A percentile compares a stretch with the other conserved stretches of the same genome.
These are phyloP conservation scores for Notiomystis cincta DNA, from an alignment of 2,113 vertebrate species.

Conservation along the genomic window DNA sequence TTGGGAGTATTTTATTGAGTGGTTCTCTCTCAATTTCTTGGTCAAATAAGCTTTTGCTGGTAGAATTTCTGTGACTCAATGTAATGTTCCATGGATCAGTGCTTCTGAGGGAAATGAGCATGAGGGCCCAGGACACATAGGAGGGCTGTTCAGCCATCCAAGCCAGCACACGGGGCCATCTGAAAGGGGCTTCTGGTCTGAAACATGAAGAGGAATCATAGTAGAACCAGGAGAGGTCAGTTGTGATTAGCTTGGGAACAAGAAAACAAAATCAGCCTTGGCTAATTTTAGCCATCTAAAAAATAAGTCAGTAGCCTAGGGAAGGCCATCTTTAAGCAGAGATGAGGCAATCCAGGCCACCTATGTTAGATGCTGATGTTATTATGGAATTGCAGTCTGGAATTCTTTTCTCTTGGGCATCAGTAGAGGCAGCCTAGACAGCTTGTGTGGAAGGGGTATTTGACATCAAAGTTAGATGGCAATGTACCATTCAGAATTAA, in stretches of 20 bases:
- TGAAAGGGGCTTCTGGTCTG: not conserved
- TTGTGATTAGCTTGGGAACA: not conserved
- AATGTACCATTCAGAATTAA: not conserved
- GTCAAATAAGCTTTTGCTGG: not conserved
- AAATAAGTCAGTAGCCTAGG: not conserved
- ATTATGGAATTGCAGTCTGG: not conserved
- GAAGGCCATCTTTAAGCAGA: not conserved
- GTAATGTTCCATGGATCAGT: not conserved
- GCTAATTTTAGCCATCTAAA: slow-evolving; percentile 23
- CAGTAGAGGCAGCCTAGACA: not conserved
- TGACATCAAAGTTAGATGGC: not conserved
- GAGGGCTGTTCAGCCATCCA: not conserved
- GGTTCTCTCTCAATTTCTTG: not conserved
- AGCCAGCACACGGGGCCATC: not conserved
- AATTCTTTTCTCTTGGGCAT: not conserved
- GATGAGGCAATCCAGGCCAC: not conserved
- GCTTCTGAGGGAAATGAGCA: not conserved
- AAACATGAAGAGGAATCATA: not conserved
- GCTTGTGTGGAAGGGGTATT: not conserved
- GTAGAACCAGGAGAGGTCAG: not conserved
- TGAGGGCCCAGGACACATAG: fast-evolving
- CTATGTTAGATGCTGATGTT: not conserved
- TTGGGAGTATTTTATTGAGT: fast-evolving
- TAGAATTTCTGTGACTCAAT: not conserved
- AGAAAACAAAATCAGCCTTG: not conserved